Percentiles rank a stretch among this genome's conserved stretches.
Conservation (phyloP, 2,888 invertebrate species). For the Calameuta filiformis region DNA sequence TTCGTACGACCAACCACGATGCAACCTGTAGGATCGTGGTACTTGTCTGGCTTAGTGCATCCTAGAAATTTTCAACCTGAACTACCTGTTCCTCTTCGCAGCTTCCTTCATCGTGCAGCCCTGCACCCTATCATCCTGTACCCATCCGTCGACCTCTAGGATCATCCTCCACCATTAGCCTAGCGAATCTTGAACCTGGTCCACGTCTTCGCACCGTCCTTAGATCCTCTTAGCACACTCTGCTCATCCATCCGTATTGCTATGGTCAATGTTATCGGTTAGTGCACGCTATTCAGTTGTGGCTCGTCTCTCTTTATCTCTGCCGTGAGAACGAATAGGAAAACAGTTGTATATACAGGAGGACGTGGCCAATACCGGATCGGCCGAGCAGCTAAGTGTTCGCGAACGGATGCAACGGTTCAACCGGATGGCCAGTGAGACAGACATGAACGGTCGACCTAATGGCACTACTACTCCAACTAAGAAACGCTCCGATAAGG, state of each 20-base stretch:
- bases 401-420: constrained; percentile 94
- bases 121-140: neutral
- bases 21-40: neutral
- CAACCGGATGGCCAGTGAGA: constrained; percentile 89
- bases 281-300: neutral
- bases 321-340: neutral
- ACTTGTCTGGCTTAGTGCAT: neutral
- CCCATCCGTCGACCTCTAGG: neutral
- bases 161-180: neutral
- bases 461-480: constrained; percentile 58
- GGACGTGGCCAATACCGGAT: constrained; percentile 37
- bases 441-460: constrained; percentile 64
- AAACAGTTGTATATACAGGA: constrained; percentile 40
- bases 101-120: neutral
- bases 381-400: constrained; percentile 79
- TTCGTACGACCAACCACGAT: neutral
- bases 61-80: neutral
- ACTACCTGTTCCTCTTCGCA: neutral
- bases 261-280: neutral
- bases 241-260: neutral
- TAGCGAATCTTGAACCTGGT: neutral
- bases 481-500: constrained; percentile 74
- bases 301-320: neutral
- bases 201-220: neutral
- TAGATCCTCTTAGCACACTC: neutral